Base-by-base conservation (phyloP, 2,888 invertebrate species). In the Hofmannophila pseudospretella region DNA sequence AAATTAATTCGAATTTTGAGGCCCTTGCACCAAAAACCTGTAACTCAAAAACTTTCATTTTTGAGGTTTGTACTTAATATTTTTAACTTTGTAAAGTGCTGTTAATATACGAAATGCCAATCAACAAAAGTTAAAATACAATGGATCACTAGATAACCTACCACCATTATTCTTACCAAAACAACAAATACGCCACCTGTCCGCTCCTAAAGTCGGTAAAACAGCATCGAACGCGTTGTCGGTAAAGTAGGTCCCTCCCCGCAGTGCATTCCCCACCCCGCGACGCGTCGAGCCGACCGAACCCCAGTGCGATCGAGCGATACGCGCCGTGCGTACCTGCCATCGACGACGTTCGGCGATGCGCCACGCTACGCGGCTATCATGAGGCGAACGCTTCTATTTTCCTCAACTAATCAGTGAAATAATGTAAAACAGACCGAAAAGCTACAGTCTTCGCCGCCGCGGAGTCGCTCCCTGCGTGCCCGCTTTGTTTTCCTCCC, bases 391-490 rank as follows among this genome's bases (percentile, higher is more conserved):
- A 72, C 70, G 60, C 63, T 50, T 48, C 45, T 56, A 70, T 70
- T 72, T 67, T 67, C 64, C 63, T 71, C 58, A 67, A 71, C 57
- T 71, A 75, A 77, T 82, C 74, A 81, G 82, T 84, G 81, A 82
- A 82, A 85, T 84, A 76, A 85, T 85, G 86, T 80, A 77, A 84
- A 68, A 75, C 92, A 68, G 91, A 92, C 25, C 91, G 91, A 19
- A 92, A 92, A 61, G 54, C 56, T 56, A 50, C 49, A 49, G 42
- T 51, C 90, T 91, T 43, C 90, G 89, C 49, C 88, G 89, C 64
- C 67, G 67, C 62, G 61, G 78, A 55, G 90, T 92, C 45, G 89
- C 90, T 90, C 90, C 51, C 51, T 33, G 20, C 10, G 91, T 91
- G 51, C 49, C 51, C 51, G 51, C 47, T 47, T 47, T 49, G 58